Evolutionary conservation across 2,888 invertebrate genomes (phyloP).

Genomic region (Brachyopa scutellaris): DNA sequence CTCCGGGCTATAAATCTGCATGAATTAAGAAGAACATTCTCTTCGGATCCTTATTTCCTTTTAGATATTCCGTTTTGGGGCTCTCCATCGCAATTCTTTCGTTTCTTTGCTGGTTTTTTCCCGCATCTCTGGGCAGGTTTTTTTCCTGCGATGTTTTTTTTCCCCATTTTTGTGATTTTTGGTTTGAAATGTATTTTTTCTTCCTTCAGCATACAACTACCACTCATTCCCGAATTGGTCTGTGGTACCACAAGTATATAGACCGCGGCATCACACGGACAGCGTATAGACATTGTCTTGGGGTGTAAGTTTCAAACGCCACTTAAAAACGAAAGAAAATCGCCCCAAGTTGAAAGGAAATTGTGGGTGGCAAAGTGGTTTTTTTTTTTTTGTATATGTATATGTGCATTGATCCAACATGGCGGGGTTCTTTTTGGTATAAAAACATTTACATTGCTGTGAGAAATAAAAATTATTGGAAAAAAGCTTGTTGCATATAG

Average conservation of each 20-base stretch:
- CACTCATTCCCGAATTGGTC: not conserved
- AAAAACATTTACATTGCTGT: not conserved
- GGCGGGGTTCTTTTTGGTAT: not conserved
- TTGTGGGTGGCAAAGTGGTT: not conserved
- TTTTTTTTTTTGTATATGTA: no score
- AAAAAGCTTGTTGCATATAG: not conserved
- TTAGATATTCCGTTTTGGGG: slow-evolving; percentile 68
- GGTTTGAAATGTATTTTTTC: slow-evolving; percentile 17
- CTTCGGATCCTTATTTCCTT: slow-evolving; percentile 71
- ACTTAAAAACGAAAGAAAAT: slow-evolving; percentile 53
- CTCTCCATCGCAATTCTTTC: slow-evolving; percentile 55
- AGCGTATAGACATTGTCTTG: slow-evolving; percentile 41
- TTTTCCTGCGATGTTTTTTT: slow-evolving; percentile 63
- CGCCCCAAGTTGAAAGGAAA: slow-evolving; percentile 18
- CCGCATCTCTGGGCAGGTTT: slow-evolving; percentile 54
- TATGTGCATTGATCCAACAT: slow-evolving; percentile 2
- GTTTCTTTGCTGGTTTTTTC: slow-evolving; percentile 35
- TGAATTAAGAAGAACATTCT: slow-evolving; percentile 75
- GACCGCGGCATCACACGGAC: slow-evolving; percentile 31
- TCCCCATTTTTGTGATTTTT: slow-evolving; percentile 39
- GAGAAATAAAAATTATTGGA: not conserved
- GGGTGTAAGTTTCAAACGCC: slow-evolving; percentile 59
- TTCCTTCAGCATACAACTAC: not conserved
- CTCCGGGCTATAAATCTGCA: slow-evolving; percentile 77
- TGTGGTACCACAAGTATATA: slow-evolving; percentile 23